A percentile compares a stretch with the other conserved stretches of the same genome.
Evolutionary conservation across 2,888 invertebrate genomes (phyloP).

Genomic region (Pteria penguin): DNA sequence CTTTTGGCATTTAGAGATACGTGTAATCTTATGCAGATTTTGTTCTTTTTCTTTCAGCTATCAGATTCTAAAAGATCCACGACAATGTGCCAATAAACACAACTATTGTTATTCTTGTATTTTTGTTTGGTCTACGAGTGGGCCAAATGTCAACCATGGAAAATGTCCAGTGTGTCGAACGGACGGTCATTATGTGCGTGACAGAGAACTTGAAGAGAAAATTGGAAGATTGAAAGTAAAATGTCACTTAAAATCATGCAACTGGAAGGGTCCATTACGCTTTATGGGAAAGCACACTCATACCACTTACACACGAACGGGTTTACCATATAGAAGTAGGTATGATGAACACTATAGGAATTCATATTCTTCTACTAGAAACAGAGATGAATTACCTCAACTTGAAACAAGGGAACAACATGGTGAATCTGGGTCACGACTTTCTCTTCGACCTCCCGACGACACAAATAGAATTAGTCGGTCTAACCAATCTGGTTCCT

Average conservation of each 20-base stretch:
- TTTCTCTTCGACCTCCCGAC: constrained; percentile 25
- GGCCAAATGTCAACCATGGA: constrained; percentile 71
- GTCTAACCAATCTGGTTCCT: constrained; percentile 13
- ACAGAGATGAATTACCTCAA: constrained; percentile 25
- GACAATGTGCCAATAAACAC: constrained; percentile 75
- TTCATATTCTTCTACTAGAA: neutral
- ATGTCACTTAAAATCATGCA: constrained; percentile 71
- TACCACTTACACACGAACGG: constrained; percentile 49
- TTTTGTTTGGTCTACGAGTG: constrained; percentile 77
- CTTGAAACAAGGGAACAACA: neutral
- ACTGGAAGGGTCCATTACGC: constrained; percentile 67
- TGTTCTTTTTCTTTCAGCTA: constrained; percentile 73
- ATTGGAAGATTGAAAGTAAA: constrained; percentile 68
- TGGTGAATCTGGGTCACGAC: constrained; percentile 2
- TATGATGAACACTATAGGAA: constrained; percentile 21
- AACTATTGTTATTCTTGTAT: constrained; percentile 77
- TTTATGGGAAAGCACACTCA: constrained; percentile 60
- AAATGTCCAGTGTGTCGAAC: constrained; percentile 76
- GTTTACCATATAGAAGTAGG: constrained; percentile 33
- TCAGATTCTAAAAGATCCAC: constrained; percentile 73
- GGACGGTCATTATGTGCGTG: constrained; percentile 64
- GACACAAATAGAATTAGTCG: constrained; percentile 19
- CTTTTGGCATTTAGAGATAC: too few species aligned
- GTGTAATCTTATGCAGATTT: constrained; percentile 12
- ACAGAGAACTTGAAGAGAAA: constrained; percentile 62